Base-by-base conservation (phyloP, 37 sponge, comb jelly and placozoan genomes). In the Agelas oroides region DNA sequence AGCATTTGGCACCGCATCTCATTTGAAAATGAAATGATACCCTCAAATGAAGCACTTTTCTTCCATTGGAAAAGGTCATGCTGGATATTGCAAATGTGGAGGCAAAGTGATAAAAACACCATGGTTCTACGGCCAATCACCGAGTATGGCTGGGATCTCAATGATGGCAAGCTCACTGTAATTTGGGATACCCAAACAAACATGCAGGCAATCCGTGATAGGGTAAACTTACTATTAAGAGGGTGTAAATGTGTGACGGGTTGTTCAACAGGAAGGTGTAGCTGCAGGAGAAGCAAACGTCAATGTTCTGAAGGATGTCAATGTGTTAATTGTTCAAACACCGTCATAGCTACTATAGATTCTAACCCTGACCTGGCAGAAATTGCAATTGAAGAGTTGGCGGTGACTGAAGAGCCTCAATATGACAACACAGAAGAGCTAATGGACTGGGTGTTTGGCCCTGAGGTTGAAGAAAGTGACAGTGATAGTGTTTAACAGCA, bases 11-110 rank as follows among this genome's bases (percentile, higher is more conserved):
- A 83, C 27, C 24, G 84, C 16, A 57, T 35, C 60, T 60, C 28
- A 41, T 73, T 73, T 61, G 84, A 83, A 57, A 73, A 83, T 83
- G 84, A 83, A 60, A 73, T 73, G 73, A 25, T 73, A 46, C 65
- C 84, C 23, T 83, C 73, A 16, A 41, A 56, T 39, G 75, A 71
- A n/a, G 69, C 68, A 37, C 68, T 79, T 38, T 23, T 32, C 52
- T 41, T 71, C 21, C 75, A 63, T 41, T 83, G 84, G 84, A 83
- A 83, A 33, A 19, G 84, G 11, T 33, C 32, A 23, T 73, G 73
- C 58, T 83, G 84, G 84, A 74, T 83, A 25, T 1, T 73, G 1
- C 20, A 71, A 12, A 73, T 83, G 73, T 83, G 84, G 84, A 56
- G 54, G 15, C 84, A 83, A 23, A 62, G 74, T 46, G 65, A 58